Conservation (phyloP, 2,113 vertebrate genomes). For the Chloebia gouldiae region DNA sequence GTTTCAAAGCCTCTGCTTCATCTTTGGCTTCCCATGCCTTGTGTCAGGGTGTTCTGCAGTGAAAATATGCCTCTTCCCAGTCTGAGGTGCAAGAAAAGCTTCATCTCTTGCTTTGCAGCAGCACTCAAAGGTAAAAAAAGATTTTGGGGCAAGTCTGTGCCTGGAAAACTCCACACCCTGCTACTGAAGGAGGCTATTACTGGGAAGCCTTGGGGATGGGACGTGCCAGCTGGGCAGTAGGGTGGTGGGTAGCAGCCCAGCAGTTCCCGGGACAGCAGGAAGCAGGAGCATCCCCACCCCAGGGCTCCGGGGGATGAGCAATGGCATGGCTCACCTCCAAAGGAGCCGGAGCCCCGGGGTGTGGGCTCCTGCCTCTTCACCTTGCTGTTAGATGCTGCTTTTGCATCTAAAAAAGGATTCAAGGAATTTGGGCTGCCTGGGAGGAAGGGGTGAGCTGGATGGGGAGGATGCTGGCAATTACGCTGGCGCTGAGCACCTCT, state of each 20-base stretch:
- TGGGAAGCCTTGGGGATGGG: neutral
- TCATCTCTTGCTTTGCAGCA: neutral
- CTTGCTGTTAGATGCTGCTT: neutral
- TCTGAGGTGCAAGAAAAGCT: neutral
- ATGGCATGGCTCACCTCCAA: slow-evolving; percentile 22
- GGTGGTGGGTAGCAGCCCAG: rapidly evolving
- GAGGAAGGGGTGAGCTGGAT: neutral
- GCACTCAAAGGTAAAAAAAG: neutral
- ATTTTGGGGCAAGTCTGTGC: neutral
- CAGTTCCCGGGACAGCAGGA: neutral
- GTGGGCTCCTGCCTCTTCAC: neutral
- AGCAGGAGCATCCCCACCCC: slow-evolving; percentile 2
- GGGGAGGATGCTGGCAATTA: neutral
- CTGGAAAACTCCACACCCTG: neutral
- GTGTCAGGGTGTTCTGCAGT: neutral
- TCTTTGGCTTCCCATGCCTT: neutral
- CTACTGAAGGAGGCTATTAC: neutral
- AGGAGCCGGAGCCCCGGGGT: neutral
- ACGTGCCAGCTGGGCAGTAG: neutral
- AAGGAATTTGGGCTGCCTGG: slow-evolving; percentile 2
- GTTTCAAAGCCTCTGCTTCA: neutral
- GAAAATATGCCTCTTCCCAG: neutral
- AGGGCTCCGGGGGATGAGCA: neutral
- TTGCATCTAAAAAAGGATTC: neutral
- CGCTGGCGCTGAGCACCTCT: neutral